phyloP scores from a whole-genome alignment of 2,113 vertebrate genomes.

The Bos indicus region DNA sequence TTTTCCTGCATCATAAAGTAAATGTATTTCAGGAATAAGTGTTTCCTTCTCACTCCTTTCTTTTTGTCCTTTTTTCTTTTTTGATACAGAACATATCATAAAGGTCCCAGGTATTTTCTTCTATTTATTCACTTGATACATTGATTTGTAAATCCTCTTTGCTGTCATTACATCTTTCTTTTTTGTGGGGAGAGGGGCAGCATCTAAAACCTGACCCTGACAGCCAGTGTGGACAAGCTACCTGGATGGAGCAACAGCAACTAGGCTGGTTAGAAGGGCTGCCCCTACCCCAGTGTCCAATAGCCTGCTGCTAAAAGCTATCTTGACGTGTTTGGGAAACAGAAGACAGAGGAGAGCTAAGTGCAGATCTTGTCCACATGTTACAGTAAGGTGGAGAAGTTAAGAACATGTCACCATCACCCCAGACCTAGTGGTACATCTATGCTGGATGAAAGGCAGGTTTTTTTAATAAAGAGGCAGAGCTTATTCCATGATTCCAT shows the following conservation, averaged over 20 bases:
- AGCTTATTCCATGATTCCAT: background rate
- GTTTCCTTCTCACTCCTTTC: background rate
- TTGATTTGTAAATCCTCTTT: background rate
- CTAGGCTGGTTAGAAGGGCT: background rate
- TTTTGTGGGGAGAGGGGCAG: background rate
- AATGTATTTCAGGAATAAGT: background rate
- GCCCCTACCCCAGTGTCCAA: background rate
- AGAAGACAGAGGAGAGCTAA: background rate
- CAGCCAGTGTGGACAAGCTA: background rate
- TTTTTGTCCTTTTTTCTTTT: background rate
- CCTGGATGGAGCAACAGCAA: background rate
- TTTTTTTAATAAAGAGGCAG: background rate
- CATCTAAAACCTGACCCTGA: background rate
- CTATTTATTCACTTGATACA: constrained; percentile 11
- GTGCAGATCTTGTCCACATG: background rate
- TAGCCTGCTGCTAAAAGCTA: background rate
- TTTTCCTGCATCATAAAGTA: background rate
- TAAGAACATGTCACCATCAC: background rate
- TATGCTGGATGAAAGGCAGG: background rate
- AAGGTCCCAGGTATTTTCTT: background rate
- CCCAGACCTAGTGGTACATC: background rate
- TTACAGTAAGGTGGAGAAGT: background rate
- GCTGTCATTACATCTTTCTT: background rate
- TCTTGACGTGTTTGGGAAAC: background rate
- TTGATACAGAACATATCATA: background rate